These are phyloP conservation scores for Grapholita molesta DNA, from an alignment of 1,140 invertebrate species.

Conservation along the genomic window DNA sequence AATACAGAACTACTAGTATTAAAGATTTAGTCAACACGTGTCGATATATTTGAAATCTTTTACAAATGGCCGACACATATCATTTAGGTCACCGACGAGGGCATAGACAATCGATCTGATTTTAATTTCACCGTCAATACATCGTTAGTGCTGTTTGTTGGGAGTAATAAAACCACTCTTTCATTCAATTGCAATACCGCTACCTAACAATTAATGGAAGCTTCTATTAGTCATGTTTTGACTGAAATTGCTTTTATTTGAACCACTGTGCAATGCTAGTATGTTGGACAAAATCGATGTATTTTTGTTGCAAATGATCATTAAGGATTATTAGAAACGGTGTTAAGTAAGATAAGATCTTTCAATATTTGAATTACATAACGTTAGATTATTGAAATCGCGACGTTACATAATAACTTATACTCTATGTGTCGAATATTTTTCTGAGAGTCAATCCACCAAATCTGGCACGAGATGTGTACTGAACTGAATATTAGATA, in stretches of 20 bases:
- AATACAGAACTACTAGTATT: neutral
- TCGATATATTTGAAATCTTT: neutral
- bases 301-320: neutral
- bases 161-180: slow-evolving; percentile 13
- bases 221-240: slow-evolving; percentile 2
- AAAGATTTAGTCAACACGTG: neutral
- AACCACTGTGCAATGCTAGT: neutral
- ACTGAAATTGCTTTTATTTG: neutral
- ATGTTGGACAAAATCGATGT: neutral
- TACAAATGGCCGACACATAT: neutral
- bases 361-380: neutral
- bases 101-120: slow-evolving; percentile 14
- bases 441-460: no score
- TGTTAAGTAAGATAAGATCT: neutral
- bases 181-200: slow-evolving; percentile 1
- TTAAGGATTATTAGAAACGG: neutral
- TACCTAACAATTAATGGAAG: slow-evolving; percentile 7
- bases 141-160: slow-evolving; percentile 12
- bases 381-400: neutral
- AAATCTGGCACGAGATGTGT: no score
- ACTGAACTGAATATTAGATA: no score
- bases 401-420: neutral
- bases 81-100: neutral
- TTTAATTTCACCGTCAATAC: slow-evolving; percentile 5
- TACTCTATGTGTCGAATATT: no score